Conservation (phyloP, 2,113 vertebrate species). For the Ochotona curzoniae region DNA sequence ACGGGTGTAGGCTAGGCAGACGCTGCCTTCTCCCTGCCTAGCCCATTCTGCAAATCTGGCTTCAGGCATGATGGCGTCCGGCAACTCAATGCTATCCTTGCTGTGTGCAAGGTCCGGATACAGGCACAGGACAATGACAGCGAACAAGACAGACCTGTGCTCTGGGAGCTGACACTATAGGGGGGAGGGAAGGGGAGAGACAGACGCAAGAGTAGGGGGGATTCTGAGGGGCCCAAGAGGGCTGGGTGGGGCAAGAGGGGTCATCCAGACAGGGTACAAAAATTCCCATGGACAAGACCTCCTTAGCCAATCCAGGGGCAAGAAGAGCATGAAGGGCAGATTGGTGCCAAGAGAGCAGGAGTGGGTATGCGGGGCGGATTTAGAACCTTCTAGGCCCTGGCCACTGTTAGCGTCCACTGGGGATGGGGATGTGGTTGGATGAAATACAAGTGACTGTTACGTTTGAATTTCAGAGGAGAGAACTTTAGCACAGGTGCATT, state of each 20-base stretch:
- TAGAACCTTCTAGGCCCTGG: background rate
- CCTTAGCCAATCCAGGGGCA: background rate
- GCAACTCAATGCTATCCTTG: background rate
- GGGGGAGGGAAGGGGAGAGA: background rate
- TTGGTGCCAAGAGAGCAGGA: too few relatives aligned
- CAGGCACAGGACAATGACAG: background rate
- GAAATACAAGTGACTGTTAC: background rate
- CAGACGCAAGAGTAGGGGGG: background rate
- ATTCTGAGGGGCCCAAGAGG: background rate
- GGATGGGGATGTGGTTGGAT: background rate
- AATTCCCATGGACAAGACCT: background rate
- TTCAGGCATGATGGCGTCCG: slow-evolving; percentile 32
- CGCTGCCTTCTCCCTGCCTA: too few relatives aligned
- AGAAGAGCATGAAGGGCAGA: background rate
- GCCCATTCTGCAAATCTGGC: background rate
- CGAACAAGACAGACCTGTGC: background rate
- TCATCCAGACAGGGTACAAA: too few relatives aligned
- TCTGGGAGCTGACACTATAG: background rate
- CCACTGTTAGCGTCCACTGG: background rate
- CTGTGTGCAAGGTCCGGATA: background rate
- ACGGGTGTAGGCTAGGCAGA: slow-evolving; percentile 36
- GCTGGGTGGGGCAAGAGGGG: background rate
- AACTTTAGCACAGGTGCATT: background rate
- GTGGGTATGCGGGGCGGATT: background rate
- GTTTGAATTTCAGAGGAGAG: background rate